Evolutionary conservation across 2,113 vertebrate species (phyloP).

Genomic region (Lathamus discolor): DNA sequence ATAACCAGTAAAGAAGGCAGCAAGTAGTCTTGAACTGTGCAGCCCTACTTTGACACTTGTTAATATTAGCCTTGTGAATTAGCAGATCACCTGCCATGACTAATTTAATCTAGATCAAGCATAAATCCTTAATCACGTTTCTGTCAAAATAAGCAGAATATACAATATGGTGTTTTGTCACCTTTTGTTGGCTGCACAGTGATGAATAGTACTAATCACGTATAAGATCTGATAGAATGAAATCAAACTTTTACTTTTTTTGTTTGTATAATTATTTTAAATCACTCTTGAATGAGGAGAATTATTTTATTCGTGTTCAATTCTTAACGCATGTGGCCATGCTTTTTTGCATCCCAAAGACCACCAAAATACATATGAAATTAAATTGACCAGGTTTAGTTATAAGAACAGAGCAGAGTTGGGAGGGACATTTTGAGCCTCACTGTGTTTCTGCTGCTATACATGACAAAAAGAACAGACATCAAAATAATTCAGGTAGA

Average conservation of each 20-base stretch:
- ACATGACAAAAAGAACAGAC: background rate
- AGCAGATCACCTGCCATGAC: background rate
- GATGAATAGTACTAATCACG: background rate
- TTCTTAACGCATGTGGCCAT: accelerated
- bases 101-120: background rate
- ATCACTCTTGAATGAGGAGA: background rate
- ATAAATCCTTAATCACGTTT: background rate
- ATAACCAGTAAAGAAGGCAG: background rate
- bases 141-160: background rate
- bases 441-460: background rate
- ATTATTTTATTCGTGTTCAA: background rate
- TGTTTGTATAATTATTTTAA: background rate
- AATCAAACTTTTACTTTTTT: background rate
- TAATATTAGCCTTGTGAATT: background rate
- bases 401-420: background rate
- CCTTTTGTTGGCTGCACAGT: background rate
- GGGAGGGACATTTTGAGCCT: background rate
- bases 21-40: background rate
- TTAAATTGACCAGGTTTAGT: background rate
- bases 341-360: background rate
- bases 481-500: background rate
- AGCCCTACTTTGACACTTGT: background rate
- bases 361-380: background rate
- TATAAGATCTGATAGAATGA: background rate
- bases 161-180: background rate